Evolutionary conservation across 37 sponge, comb jelly and placozoan species (phyloP).

Genomic region (Halisarca cf. caerulea): DNA sequence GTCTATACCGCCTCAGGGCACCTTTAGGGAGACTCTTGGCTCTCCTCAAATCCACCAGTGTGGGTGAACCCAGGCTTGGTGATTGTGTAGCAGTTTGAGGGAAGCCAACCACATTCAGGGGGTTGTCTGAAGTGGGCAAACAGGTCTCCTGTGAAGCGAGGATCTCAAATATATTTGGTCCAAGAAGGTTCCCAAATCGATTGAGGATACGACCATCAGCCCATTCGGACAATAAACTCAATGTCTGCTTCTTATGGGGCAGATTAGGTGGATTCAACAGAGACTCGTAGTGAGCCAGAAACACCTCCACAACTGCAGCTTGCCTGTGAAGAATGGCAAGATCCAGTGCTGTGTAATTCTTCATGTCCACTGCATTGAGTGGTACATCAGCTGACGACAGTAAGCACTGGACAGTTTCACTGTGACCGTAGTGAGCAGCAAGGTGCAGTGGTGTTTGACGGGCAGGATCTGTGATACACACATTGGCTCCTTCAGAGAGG

Average conservation of each 20-base stretch:
- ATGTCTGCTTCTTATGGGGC: neutral
- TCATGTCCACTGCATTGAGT: neutral
- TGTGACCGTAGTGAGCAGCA: neutral
- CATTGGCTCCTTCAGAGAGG: slow-evolving; percentile 6
- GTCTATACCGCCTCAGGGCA: no score
- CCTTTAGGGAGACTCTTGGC: no score
- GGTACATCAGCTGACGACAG: neutral
- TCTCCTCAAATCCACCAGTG: no score
- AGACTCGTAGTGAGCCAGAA: neutral
- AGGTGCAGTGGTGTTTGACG: slow-evolving; percentile 17
- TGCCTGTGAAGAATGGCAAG: neutral
- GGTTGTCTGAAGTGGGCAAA: neutral
- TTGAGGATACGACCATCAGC: neutral
- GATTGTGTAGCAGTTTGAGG: no score
- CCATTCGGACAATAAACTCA: slow-evolving; percentile 1
- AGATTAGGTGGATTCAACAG: neutral
- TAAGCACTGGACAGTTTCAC: neutral
- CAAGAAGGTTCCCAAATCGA: neutral
- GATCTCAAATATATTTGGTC: neutral
- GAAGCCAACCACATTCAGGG: neutral
- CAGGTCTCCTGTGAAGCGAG: neutral
- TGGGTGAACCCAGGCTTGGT: no score
- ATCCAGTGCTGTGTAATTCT: neutral
- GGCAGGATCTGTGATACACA: neutral
- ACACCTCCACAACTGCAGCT: neutral